A percentile compares a stretch with the other conserved stretches of the same genome.
Conservation (phyloP, 2,797 vertebrate species). For the Smutsia gigantea region DNA sequence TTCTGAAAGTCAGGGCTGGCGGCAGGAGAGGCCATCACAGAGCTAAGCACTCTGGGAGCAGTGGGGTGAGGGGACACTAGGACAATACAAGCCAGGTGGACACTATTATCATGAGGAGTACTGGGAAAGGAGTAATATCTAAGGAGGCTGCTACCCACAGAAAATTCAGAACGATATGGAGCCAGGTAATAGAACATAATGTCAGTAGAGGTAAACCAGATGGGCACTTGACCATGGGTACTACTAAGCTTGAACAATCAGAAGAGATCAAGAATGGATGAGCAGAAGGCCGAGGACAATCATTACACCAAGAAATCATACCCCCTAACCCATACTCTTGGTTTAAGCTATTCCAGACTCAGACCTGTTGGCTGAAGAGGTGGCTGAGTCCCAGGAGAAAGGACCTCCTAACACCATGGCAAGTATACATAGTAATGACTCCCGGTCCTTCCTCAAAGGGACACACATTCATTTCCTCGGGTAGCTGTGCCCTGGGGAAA, state of each 20-base stretch:
- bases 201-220: not conserved
- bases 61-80: not conserved
- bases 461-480: not conserved
- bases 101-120: not conserved
- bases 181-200: not conserved
- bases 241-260: not conserved
- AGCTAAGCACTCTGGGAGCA: not conserved
- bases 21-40: not conserved
- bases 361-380: not conserved
- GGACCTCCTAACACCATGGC: not conserved
- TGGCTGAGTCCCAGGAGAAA: not conserved
- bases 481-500: not conserved
- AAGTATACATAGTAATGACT: not conserved
- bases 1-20: not conserved
- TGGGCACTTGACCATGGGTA: no score
- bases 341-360: not conserved
- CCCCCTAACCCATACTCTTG: not conserved
- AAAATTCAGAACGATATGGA: not conserved
- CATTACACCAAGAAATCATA: not conserved
- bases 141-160: not conserved
- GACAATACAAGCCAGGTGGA: not conserved
- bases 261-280: not conserved
- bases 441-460: not conserved
- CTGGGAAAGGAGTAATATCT: not conserved
- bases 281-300: not conserved